phyloP scores from a whole-genome alignment of 1,140 invertebrate genomes.

The Bombus superbus region DNA sequence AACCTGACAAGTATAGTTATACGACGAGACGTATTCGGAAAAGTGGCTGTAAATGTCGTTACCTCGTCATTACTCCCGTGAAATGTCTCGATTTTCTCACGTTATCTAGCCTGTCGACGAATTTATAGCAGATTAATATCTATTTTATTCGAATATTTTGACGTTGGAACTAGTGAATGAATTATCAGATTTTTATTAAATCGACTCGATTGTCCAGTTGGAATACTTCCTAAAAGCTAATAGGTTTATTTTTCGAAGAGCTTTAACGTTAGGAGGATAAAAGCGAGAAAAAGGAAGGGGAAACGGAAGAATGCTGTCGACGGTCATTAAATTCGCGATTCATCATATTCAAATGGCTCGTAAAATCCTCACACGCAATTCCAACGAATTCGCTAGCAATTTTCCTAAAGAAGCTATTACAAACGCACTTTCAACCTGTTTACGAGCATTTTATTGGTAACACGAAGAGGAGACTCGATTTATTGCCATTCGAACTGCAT shows the following conservation, averaged over 20 bases:
- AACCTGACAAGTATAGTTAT: slow-evolving; percentile 7
- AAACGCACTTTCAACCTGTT: slow-evolving; percentile 45
- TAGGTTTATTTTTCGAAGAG: slow-evolving; percentile 30
- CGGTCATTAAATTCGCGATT: slow-evolving; percentile 60
- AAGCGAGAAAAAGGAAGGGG: background rate
- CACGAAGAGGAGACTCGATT: slow-evolving; percentile 47
- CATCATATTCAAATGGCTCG: slow-evolving; percentile 49
- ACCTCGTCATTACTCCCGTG: background rate
- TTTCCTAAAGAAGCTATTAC: slow-evolving; percentile 60
- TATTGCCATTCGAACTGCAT: slow-evolving; percentile 35
- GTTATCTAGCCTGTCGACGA: background rate
- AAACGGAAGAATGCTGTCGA: background rate
- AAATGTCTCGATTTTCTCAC: background rate
- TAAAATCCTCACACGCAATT: slow-evolving; percentile 40
- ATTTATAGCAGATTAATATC: slow-evolving; percentile 64
- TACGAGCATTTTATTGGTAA: slow-evolving; percentile 50
- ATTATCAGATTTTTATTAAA: background rate
- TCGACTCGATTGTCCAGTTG: background rate
- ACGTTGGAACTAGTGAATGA: background rate
- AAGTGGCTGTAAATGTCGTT: slow-evolving; percentile 15
- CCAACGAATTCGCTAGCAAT: slow-evolving; percentile 53
- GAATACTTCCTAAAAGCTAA: background rate
- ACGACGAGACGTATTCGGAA: background rate
- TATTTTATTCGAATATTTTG: slow-evolving; percentile 54
- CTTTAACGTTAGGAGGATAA: slow-evolving; percentile 17